Conservation (phyloP, 2,113 vertebrate genomes). For the Prunella himalayana region DNA sequence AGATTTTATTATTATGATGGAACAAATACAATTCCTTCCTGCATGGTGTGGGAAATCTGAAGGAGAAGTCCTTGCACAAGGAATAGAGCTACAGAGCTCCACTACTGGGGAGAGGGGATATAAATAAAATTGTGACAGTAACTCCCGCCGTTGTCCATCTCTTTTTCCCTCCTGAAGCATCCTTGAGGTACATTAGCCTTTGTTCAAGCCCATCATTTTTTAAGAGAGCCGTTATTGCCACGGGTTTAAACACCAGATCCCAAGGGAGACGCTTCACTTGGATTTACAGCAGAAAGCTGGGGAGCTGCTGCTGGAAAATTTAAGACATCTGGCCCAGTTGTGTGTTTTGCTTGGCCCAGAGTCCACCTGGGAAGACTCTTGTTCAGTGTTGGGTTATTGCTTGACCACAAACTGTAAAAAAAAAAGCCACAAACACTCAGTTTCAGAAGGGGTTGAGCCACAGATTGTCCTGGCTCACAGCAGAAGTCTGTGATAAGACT, state of each 20-base stretch:
- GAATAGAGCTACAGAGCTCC: conserved; percentile 10
- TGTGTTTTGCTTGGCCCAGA: background rate
- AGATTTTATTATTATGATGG: background rate
- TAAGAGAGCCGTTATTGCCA: background rate
- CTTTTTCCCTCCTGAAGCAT: background rate
- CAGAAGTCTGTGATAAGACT: rapidly evolving
- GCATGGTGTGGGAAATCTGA: conserved; percentile 29
- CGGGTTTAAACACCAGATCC: background rate
- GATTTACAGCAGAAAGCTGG: background rate
- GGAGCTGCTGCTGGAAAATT: background rate
- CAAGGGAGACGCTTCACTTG: background rate
- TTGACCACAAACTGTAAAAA: background rate
- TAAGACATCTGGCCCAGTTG: background rate
- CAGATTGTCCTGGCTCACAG: background rate
- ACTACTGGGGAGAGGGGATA: conserved; percentile 59
- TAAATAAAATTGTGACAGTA: conserved; percentile 69
- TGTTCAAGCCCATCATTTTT: background rate
- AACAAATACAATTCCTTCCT: conserved; percentile 64
- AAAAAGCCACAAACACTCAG: background rate
- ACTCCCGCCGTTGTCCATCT: background rate
- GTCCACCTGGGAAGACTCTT: background rate
- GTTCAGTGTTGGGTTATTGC: background rate
- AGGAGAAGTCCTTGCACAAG: conserved; percentile 11
- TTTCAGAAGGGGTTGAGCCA: background rate
- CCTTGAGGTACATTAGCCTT: background rate